Evolutionary conservation across 2,797 vertebrate genomes (phyloP).

Genomic region (Argyrosomus regius): DNA sequence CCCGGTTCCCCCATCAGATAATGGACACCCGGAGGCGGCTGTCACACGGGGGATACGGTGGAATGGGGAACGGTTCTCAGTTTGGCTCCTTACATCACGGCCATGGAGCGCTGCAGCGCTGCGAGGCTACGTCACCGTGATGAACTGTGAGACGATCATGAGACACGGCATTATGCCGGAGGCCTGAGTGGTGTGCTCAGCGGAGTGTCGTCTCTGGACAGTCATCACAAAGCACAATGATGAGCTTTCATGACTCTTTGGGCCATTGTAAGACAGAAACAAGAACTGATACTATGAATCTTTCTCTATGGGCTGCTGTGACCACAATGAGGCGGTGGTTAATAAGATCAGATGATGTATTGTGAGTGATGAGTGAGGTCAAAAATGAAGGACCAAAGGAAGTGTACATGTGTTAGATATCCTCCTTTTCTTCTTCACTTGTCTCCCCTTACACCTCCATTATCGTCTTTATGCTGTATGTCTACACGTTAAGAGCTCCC

Average conservation of each 20-base stretch:
- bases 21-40: conserved; percentile 44
- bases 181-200: conserved; percentile 33
- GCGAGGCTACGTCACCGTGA: conserved; percentile 41
- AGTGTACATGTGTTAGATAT: conserved; percentile 8
- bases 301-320: neutral
- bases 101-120: neutral
- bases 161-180: conserved; percentile 38
- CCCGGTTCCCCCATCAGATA: conserved; percentile 49
- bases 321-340: conserved; percentile 11
- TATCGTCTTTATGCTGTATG: neutral
- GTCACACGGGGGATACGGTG: conserved; percentile 45
- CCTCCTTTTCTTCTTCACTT: conserved; percentile 11
- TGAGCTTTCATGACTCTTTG: conserved; percentile 51
- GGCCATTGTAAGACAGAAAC: conserved; percentile 41
- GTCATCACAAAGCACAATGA: conserved; percentile 60
- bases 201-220: conserved; percentile 23
- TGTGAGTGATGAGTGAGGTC: conserved; percentile 3
- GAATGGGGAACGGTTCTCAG: conserved; percentile 23
- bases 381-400: conserved; percentile 25
- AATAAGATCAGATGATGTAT: conserved; percentile 29
- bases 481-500: conserved; percentile 31
- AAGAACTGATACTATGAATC: conserved; percentile 35
- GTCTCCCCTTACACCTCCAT: neutral
- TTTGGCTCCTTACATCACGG: conserved; percentile 28
- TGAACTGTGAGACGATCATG: conserved; percentile 27